Evolutionary conservation across 2,888 invertebrate genomes (phyloP).

Genomic region (Euzetes globulus): DNA sequence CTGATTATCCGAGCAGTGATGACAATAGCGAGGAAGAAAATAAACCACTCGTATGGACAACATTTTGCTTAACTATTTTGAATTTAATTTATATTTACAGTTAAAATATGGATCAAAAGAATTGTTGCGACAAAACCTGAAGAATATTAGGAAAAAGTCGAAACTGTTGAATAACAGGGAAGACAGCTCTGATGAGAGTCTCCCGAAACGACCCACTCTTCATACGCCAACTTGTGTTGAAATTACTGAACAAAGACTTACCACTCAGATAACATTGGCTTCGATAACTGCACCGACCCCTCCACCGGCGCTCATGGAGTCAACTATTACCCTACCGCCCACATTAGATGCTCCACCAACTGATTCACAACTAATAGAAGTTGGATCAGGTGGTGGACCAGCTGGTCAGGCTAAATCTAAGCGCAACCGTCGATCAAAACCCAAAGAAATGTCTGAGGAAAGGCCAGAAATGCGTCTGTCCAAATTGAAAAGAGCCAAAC

Average conservation of each 20-base stretch:
- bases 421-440: background rate
- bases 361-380: too few species aligned
- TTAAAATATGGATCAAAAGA: background rate
- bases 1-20: too few species aligned
- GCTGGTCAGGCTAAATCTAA: background rate
- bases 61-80: too few species aligned
- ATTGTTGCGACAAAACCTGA: background rate
- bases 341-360: too few species aligned
- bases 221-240: too few species aligned
- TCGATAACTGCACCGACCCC: background rate
- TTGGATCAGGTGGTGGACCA: too few species aligned
- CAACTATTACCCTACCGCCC: too few species aligned
- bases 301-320: too few species aligned
- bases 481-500: background rate
- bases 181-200: background rate
- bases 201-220: too few species aligned
- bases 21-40: too few species aligned
- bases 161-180: background rate
- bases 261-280: background rate
- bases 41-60: too few species aligned
- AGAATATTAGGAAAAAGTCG: too few species aligned
- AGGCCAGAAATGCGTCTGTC: background rate
- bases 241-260: background rate
- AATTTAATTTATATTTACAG: background rate
- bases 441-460: conserved; percentile 7